A percentile compares a stretch with the other conserved stretches of the same genome.
These are phyloP conservation scores for Drosophila meridiana DNA, from an alignment of 2,888 invertebrate genomes.

Conservation along the genomic window DNA sequence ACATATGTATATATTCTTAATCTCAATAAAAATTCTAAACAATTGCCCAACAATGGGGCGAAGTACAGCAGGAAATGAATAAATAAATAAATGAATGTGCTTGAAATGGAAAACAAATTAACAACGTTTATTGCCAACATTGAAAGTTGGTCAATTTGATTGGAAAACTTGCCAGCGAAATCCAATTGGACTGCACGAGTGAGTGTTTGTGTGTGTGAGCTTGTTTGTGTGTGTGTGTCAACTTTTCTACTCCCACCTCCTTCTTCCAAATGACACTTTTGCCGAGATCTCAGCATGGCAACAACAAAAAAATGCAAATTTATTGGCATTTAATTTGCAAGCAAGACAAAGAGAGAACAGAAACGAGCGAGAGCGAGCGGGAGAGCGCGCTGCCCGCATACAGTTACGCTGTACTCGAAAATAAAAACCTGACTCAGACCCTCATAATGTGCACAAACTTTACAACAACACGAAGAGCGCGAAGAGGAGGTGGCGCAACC, in stretches of 20 bases:
- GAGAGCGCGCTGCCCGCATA: conserved; percentile 60
- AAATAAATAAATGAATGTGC: conserved; percentile 41
- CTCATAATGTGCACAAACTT: conserved; percentile 69
- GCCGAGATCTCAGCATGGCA: conserved; percentile 2
- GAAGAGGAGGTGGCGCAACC: conserved; percentile 32
- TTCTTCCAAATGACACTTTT: conserved; percentile 64
- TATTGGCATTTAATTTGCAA: conserved; percentile 78
- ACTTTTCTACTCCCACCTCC: neutral
- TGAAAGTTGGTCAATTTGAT: conserved; percentile 71
- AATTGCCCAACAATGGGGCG: conserved; percentile 6
- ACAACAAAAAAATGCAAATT: conserved; percentile 68
- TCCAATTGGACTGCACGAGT: conserved; percentile 62
- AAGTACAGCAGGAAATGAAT: conserved; percentile 34
- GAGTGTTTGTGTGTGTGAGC: neutral
- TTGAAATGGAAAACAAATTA: conserved; percentile 69
- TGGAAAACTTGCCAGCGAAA: conserved; percentile 63
- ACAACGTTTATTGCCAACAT: conserved; percentile 75
- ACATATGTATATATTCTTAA: conserved; percentile 5
- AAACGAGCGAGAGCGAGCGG: neutral
- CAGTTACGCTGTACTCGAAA: conserved; percentile 24
- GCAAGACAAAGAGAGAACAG: conserved; percentile 45
- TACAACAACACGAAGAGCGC: conserved; percentile 45
- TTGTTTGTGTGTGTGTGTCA: neutral
- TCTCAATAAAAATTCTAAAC: conserved; percentile 17
- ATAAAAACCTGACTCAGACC: conserved; percentile 45